Evolutionary conservation across 2,797 vertebrate genomes (phyloP), one percentile per base, ranked within the genome.

Genomic region (Distichodus sexfasciatus): DNA sequence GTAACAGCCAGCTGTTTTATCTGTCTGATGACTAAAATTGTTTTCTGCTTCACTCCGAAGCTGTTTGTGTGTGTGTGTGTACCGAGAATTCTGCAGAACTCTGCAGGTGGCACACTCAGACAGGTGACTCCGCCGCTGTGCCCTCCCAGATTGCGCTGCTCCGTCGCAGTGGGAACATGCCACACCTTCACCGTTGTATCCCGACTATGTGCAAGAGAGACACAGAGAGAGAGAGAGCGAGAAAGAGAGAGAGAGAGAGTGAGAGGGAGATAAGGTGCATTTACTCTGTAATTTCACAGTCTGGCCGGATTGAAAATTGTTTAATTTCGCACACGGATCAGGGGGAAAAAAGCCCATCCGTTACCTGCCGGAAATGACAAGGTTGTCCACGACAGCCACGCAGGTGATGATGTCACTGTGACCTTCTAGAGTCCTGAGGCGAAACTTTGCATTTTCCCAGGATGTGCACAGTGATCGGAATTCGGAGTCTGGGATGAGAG

Each of bases 351-450:
- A 61, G 1, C 2, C 2, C 6, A 59, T 62, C 35, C 31, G 68
- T 82, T 87, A 93, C 92, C 92, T 93, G 76, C 91, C 92, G 71
- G 92, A 93, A 80, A 94, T 81, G 58, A 93, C 88, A 55, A 89
- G 83, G 81, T 90, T 91, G 83, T 92, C 90, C 74, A 93, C 84
- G 1, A 87, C 86, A 64, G 89, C 85, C 66, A 89, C 90, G 8
- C 88, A 91, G 68, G 92, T 93, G 78, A 94, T 78, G 11, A 94
- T 89, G 86, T 94, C 92, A 60, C 85, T 91, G 86, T 94, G 92
- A 76, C 92, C 92, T 79, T 90, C 84, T 63, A 94, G 46, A 51
- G 74, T 79, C 79, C 89, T 81, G 72, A 93, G 73, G 70, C 90
- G 91, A 78, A 93, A 94, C 81, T 82, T 88, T 0, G 84, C 74